These are phyloP conservation scores for Sphaeridia pumilis DNA, from an alignment of 2,888 invertebrate genomes.

Conservation along the genomic window DNA sequence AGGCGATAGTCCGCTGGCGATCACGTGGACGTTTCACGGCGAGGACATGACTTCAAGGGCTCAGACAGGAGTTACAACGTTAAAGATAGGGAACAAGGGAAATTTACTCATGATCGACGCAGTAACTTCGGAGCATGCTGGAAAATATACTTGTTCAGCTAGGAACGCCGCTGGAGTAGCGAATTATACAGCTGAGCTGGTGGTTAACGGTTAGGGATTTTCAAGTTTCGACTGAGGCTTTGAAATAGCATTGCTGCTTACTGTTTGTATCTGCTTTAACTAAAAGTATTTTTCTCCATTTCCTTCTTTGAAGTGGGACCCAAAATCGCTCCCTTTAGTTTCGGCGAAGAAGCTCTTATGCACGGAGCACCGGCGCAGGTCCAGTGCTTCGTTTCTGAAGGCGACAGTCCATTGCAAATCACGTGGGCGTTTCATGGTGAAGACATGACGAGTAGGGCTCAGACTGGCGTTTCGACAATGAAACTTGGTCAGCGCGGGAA, in stretches of 20 bases:
- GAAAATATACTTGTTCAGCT: constrained; percentile 59
- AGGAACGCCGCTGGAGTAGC: constrained; percentile 57
- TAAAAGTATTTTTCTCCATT: background rate
- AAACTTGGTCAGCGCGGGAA: constrained; percentile 49
- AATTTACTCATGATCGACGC: constrained; percentile 56
- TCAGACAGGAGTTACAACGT: constrained; percentile 26
- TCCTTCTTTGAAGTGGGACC: constrained; percentile 19
- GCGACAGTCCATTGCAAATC: constrained; percentile 42
- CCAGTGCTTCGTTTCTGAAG: constrained; percentile 36
- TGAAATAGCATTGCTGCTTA: constrained; percentile 5
- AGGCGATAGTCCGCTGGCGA: constrained; percentile 42
- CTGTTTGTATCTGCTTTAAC: background rate
- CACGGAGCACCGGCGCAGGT: constrained; percentile 36
- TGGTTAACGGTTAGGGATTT: constrained; percentile 30
- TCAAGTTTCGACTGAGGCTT: no score
- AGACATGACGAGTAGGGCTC: constrained; percentile 9
- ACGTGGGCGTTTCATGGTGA: constrained; percentile 52
- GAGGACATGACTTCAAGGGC: constrained; percentile 6
- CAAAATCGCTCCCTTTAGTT: constrained; percentile 36
- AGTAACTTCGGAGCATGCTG: constrained; percentile 56
- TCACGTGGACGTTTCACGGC: constrained; percentile 53
- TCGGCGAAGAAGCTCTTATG: constrained; percentile 28
- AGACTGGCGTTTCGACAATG: constrained; percentile 27
- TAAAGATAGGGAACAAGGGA: constrained; percentile 46
- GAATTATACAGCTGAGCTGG: constrained; percentile 25